A percentile compares a stretch with the other conserved stretches of the same genome.
phyloP scores from a whole-genome alignment of 2,113 vertebrate genomes.

The Syngnathus scovelli region DNA sequence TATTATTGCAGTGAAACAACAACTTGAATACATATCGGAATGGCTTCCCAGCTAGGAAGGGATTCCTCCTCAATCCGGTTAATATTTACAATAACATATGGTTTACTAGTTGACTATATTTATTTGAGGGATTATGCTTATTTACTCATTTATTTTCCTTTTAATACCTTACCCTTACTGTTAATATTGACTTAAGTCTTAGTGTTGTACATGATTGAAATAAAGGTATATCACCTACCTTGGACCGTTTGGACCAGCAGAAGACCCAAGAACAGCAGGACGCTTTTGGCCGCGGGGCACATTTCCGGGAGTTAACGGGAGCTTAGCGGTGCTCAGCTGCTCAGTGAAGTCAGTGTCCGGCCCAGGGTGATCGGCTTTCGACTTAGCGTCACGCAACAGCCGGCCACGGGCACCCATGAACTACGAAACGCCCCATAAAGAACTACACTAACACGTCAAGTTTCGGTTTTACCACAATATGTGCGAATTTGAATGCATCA shows the following conservation, averaged over 20 bases:
- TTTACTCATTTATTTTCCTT: no score
- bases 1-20: neutral
- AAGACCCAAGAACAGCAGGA: neutral
- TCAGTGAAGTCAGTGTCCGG: conserved; percentile 2
- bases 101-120: no score
- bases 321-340: conserved; percentile 29
- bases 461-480: neutral
- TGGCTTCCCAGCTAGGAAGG: no score
- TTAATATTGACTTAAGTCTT: no score
- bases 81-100: no score
- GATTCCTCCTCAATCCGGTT: no score
- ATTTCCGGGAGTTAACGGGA: conserved; percentile 16
- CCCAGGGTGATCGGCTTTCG: conserved; percentile 14
- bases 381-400: neutral
- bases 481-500: neutral
- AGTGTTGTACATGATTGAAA: no score
- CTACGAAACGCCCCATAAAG: neutral
- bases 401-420: neutral
- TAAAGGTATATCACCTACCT: neutral
- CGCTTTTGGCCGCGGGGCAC: neutral
- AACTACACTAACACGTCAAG: neutral
- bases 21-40: no score
- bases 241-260: neutral
- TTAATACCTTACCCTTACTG: no score
- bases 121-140: no score